Percentiles rank a stretch among this genome's conserved stretches.
phyloP scores from a whole-genome alignment of 2,113 vertebrate genomes.

The Murina feae region DNA sequence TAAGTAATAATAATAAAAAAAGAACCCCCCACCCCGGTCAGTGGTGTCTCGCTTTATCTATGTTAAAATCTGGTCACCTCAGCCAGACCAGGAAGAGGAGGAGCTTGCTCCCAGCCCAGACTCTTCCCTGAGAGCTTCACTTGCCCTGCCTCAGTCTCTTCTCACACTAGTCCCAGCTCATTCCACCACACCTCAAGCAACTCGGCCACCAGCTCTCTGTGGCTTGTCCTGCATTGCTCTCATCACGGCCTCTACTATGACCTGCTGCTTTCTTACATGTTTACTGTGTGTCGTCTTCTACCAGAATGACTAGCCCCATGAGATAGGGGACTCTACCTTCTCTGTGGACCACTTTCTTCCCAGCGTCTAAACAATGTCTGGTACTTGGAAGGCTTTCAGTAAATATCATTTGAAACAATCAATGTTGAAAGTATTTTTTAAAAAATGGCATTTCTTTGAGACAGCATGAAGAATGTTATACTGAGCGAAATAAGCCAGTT shows the following conservation, averaged over 20 bases:
- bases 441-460: background rate
- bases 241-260: background rate
- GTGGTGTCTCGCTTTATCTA: no score
- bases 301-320: background rate
- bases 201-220: rapidly evolving
- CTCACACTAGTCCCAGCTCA: background rate
- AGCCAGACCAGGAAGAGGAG: background rate
- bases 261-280: background rate
- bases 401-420: background rate
- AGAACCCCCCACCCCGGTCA: no score
- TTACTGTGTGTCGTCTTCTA: background rate
- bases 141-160: rapidly evolving
- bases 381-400: background rate
- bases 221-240: rapidly evolving
- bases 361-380: background rate
- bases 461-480: background rate
- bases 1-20: no score
- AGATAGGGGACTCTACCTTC: background rate
- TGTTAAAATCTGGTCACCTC: no score
- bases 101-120: rapidly evolving
- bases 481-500: no score
- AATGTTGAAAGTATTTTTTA: background rate
- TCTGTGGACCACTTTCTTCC: background rate
- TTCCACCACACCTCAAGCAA: background rate
- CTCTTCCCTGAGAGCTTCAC: background rate